Conservation (phyloP, 2,113 vertebrate species). For the Protobothrops flavoviridis region DNA sequence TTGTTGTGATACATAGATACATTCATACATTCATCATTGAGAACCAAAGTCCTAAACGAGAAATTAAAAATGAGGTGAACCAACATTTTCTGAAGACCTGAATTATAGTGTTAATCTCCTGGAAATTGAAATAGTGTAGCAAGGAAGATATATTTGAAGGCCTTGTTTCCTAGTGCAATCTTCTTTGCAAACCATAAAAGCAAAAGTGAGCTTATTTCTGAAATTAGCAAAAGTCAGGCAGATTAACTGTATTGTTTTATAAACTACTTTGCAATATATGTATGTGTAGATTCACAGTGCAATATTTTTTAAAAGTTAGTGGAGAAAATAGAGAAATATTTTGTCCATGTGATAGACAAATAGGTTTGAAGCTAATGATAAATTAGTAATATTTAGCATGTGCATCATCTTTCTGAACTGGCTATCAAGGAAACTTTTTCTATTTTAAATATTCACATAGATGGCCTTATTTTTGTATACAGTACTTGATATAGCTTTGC, state of each 20-base stretch:
- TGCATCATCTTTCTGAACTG: background rate
- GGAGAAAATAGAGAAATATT: background rate
- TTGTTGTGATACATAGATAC: background rate
- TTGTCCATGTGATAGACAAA: background rate
- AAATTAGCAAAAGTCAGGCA: background rate
- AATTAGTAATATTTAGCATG: background rate
- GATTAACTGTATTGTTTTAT: background rate
- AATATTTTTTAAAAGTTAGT: background rate
- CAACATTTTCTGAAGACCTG: background rate
- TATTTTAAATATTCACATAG: conserved; percentile 18
- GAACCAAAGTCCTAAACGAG: background rate
- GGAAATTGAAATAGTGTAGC: background rate
- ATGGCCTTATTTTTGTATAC: conserved; percentile 33
- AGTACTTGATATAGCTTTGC: conserved; percentile 17
- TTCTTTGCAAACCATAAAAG: background rate
- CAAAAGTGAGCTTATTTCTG: background rate
- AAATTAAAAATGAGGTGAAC: background rate
- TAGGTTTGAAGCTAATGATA: background rate
- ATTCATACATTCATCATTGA: background rate
- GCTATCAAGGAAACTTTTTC: conserved; percentile 27
- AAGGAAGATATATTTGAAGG: background rate
- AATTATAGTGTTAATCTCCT: background rate
- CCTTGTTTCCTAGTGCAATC: background rate
- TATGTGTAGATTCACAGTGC: background rate
- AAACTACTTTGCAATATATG: background rate